A percentile compares a stretch with the other conserved stretches of the same genome.
Evolutionary conservation across 2,113 vertebrate genomes (phyloP).

Genomic region (Falco punctatus): DNA sequence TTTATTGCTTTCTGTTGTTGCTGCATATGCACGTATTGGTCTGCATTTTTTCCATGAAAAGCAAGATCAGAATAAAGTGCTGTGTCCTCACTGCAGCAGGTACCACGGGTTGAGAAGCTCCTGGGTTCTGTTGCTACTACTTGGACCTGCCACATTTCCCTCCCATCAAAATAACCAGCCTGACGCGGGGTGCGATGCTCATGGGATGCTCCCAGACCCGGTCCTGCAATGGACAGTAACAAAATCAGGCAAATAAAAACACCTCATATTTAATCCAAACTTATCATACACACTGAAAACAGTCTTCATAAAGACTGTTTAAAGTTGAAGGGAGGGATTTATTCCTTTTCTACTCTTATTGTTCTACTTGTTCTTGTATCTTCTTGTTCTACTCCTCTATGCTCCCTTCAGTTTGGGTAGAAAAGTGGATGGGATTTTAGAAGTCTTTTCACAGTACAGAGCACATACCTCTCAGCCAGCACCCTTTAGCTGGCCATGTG

Average conservation of each 20-base stretch:
- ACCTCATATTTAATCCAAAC: not conserved
- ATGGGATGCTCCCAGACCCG: not conserved
- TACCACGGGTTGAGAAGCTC: not conserved
- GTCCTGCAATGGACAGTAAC: not conserved
- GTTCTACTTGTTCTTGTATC: too few relatives aligned
- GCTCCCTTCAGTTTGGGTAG: not conserved
- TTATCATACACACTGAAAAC: not conserved
- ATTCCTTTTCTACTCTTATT: not conserved
- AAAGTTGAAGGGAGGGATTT: not conserved
- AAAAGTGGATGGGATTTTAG: not conserved
- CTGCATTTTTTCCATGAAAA: not conserved
- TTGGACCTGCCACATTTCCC: not conserved
- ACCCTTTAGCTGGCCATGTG: not conserved
- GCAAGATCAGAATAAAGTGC: not conserved
- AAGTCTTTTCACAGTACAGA: not conserved
- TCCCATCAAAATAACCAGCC: not conserved
- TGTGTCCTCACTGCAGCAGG: not conserved
- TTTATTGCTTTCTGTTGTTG: not conserved
- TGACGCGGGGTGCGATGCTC: not conserved
- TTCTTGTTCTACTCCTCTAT: not conserved
- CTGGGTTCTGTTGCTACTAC: not conserved
- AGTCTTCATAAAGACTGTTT: not conserved
- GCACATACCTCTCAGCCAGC: not conserved
- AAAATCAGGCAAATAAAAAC: not conserved
- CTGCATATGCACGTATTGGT: not conserved